Evolutionary conservation across 2,797 vertebrate species (phyloP), one percentile per base, ranked within the genome.

Genomic region (Scomberomorus guttatus): DNA sequence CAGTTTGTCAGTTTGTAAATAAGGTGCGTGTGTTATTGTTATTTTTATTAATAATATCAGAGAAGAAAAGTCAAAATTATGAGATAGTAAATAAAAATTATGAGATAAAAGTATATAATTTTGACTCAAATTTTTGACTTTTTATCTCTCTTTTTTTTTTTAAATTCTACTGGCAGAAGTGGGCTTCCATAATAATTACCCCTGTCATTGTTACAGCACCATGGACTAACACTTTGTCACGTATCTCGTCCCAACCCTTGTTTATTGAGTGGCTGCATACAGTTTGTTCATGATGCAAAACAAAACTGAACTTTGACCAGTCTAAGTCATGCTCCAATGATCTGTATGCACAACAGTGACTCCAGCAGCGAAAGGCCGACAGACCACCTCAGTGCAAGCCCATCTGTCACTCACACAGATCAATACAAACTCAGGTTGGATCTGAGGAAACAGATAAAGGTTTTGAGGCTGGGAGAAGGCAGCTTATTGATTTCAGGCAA

Each of bases 361-460:
- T 69, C 42, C 34, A 7, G 56, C 56, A 56, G 75, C 20, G n/a
- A 79, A 25, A 69, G 57, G 66, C 70, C 15, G 52, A 65, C 76
- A 2, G 71, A 63, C 32, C n/a, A n/a, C 63, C 27, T 50, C 18
- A 18, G 18, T 64, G 39, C 70, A 5, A 66, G 48, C 77, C 29
- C 75, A 76, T 90, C 86, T 58, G 69, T 89, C 89, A 79, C 50
- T 77, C 80, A 29, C 4, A 5, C 42, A 50, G 81, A 90, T 94
- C 90, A 17, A 94, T 94, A 81, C 78, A 54, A 64, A 82, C 77
- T 54, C 57, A 0, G 3, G 55, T 75, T 59, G n/a, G 86, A 92
- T 90, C 67, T 72, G 61, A 88, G 82, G 83, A 90, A 89, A 85
- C 74, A 88, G 89, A 92, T 87, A 76, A 65, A 79, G 69, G 15